Percentiles rank a stretch among this genome's conserved stretches.
phyloP scores from a whole-genome alignment of 2,888 invertebrate genomes.

The Leptinotarsa juncta region DNA sequence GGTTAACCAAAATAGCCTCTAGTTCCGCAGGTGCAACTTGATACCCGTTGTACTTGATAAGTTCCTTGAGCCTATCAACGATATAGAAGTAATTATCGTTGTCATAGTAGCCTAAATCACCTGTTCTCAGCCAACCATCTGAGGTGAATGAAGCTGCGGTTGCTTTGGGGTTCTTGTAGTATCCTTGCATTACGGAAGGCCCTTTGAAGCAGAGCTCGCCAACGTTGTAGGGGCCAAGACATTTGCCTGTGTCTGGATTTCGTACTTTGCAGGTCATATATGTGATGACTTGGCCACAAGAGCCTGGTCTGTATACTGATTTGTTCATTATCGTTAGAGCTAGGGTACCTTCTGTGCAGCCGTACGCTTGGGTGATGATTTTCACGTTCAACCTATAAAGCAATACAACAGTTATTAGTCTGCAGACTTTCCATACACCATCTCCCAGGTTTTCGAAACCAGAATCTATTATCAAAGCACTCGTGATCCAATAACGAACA shows the following conservation, averaged over 20 bases:
- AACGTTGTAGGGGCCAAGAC: conserved; percentile 72
- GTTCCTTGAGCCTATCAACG: conserved; percentile 87
- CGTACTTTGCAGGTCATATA: conserved; percentile 74
- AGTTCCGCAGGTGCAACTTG: conserved; percentile 88
- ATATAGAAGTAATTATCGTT: conserved; percentile 81
- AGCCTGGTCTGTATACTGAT: conserved; percentile 68
- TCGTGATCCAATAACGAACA: no score
- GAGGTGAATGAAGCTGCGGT: conserved; percentile 75
- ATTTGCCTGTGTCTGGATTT: conserved; percentile 72
- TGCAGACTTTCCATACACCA: no score
- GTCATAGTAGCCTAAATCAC: conserved; percentile 88
- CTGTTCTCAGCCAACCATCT: conserved; percentile 83
- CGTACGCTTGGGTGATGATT: conserved; percentile 78
- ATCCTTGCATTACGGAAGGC: conserved; percentile 76
- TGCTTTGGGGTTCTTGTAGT: conserved; percentile 76
- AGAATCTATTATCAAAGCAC: no score
- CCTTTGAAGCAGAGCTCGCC: conserved; percentile 89
- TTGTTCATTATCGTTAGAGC: conserved; percentile 62
- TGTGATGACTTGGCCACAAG: conserved; percentile 74
- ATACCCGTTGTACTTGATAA: conserved; percentile 90
- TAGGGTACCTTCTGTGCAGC: conserved; percentile 80
- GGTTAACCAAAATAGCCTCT: conserved; percentile 81
- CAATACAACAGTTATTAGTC: no score
- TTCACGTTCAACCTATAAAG: conserved; percentile 64
- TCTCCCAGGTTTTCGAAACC: no score